Base-by-base conservation (phyloP, 1,140 invertebrate species). In the Triops cancriformis region DNA sequence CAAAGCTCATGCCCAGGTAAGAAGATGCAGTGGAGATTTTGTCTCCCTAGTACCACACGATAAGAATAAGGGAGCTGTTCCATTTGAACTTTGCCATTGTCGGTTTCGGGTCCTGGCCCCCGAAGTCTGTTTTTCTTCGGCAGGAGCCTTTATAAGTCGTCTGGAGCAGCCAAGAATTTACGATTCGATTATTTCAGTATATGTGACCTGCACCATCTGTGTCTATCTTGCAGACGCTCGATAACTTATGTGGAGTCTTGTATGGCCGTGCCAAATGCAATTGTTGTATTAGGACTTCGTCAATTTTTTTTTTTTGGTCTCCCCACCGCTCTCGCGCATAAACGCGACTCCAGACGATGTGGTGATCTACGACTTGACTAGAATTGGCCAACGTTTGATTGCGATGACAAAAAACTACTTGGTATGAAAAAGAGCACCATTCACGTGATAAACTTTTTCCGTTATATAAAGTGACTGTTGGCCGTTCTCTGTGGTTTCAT, bases 311-410 rank as follows among this genome's bases (percentile, higher is more conserved):
- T 64, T 2, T n/a, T n/a, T n/a, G n/a, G n/a, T n/a, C 23, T 18
- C n/a, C 7, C 6, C 51, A 4, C 7, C 31, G 31, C 7, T 64
- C 18, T 18, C 14, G 23, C 51, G 23, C 51, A 64, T 64, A 64
- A 14, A 64, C 14, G 51, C 9, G 9, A 64, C 51, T 37, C 10
- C 51, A 64, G 51, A 64, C 51, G n/a, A 14, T 64, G 45, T 2
- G 51, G 51, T 64, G 51, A 64, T 64, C 51, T 64, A 64, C 51
- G 51, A 64, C 51, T 18, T n/a, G 51, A 64, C 51, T 64, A n/a
- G 51, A 23, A 64, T 64, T 64, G 51, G 51, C 51, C 23, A 64
- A 64, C 51, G 51, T 14, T 37, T 64, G 51, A 64, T 64, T 64
- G 51, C 51, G 14, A 64, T 14, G 51, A 64, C 51, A 64, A 64